phyloP scores from a whole-genome alignment of 2,113 vertebrate genomes.

The Dermatemys mawii region DNA sequence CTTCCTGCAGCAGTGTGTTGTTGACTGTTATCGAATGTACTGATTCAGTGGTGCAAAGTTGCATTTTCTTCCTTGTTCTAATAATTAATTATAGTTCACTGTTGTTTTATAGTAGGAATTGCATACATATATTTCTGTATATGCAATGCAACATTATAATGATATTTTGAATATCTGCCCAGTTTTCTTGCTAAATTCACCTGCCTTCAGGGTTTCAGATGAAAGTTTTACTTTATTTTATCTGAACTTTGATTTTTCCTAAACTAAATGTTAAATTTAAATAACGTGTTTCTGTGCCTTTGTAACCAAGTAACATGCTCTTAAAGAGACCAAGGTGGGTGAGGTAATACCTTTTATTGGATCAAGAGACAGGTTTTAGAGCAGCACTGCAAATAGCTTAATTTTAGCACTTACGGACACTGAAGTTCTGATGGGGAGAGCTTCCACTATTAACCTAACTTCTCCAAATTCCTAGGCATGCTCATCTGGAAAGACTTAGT shows the following conservation, averaged over 20 bases:
- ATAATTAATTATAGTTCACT: not conserved
- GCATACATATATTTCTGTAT: not conserved
- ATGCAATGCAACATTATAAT: not conserved
- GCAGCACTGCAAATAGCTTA: no score
- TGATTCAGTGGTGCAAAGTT: not conserved
- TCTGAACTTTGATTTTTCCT: not conserved
- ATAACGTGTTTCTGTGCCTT: no score
- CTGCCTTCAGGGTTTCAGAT: not conserved
- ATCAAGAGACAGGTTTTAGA: no score
- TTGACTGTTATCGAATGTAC: not conserved
- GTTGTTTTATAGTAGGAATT: not conserved
- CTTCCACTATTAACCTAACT: not conserved
- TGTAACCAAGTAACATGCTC: no score
- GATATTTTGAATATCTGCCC: not conserved
- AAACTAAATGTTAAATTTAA: no score
- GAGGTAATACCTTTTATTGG: no score
- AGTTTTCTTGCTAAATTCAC: not conserved
- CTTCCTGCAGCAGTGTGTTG: no score
- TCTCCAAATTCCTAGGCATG: not conserved
- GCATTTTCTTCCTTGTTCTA: not conserved
- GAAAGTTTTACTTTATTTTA: not conserved
- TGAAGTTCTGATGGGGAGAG: no score
- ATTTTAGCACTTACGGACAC: no score
- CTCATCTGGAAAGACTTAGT: not conserved
- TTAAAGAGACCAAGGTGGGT: no score